Evolutionary conservation across 2,113 vertebrate species (phyloP).

Genomic region (Onychostoma macrolepis): DNA sequence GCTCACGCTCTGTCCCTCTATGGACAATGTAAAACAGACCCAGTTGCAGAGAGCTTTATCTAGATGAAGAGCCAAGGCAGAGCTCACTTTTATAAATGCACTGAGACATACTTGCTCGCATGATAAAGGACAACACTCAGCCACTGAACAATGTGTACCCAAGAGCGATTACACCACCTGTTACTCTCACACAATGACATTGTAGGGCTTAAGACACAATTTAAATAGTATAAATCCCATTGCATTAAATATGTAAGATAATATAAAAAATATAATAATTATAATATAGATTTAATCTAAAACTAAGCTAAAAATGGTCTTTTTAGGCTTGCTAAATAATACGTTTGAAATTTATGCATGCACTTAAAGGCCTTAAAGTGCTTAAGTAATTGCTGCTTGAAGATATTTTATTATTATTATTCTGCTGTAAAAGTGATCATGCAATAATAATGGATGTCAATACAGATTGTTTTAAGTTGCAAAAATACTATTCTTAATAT

Average conservation of each 20-base stretch:
- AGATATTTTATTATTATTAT: too few species aligned
- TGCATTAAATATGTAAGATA: too few species aligned
- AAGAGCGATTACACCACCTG: not conserved
- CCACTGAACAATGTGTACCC: not conserved
- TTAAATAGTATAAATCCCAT: not conserved
- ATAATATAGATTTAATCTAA: too few species aligned
- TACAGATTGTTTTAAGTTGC: not conserved
- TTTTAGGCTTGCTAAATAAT: too few species aligned
- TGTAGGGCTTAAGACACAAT: not conserved
- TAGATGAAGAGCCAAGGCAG: not conserved
- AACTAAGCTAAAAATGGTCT: too few species aligned
- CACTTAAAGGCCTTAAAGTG: too few species aligned
- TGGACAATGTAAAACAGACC: not conserved
- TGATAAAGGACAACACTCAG: not conserved
- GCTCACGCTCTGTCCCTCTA: not conserved
- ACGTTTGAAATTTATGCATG: not conserved
- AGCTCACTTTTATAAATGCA: not conserved
- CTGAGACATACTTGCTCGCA: not conserved
- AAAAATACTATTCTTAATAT: not conserved
- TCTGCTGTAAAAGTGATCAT: not conserved
- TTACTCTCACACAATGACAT: not conserved
- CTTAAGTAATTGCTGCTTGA: too few species aligned
- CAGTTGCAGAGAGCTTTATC: not conserved
- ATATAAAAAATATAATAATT: too few species aligned
- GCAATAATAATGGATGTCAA: not conserved